phyloP scores from a whole-genome alignment of 2,113 vertebrate genomes.

The Gymnocephalus cernua region DNA sequence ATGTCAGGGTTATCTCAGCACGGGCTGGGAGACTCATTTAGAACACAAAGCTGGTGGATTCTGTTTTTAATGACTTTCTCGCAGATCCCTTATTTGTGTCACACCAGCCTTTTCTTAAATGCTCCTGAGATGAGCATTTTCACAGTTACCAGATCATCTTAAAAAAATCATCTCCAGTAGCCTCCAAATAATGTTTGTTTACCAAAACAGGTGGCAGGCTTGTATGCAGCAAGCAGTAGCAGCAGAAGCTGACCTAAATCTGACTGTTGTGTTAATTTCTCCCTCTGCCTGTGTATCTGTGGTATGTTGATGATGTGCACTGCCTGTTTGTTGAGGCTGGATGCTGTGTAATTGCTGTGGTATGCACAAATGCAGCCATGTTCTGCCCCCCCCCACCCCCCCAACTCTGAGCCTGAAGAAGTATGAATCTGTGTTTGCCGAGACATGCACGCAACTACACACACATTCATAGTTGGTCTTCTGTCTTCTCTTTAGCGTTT shows the following conservation, averaged over 20 bases:
- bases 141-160: neutral
- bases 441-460: constrained; percentile 82
- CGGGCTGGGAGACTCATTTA: no score
- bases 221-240: neutral
- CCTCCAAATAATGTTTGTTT: neutral
- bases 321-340: constrained; percentile 58
- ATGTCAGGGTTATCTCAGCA: no score
- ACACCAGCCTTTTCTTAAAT: neutral
- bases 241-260: constrained; percentile 25
- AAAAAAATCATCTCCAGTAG: neutral
- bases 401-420: constrained; percentile 54
- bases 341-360: constrained; percentile 75
- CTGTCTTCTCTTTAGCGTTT: constrained; percentile 48
- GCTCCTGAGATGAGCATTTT: neutral
- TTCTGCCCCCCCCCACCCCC: constrained; percentile 1
- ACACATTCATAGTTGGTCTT: neutral
- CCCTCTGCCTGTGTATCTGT: constrained; percentile 34
- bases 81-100: no score
- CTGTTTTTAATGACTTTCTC: no score
- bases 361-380: constrained; percentile 74
- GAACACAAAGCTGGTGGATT: no score
- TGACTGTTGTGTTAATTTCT: constrained; percentile 30
- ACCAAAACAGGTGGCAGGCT: neutral
- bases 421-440: constrained; percentile 86
- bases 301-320: constrained; percentile 54